Conservation (phyloP, 2,113 vertebrate genomes). For the Lethenteron reissneri region DNA sequence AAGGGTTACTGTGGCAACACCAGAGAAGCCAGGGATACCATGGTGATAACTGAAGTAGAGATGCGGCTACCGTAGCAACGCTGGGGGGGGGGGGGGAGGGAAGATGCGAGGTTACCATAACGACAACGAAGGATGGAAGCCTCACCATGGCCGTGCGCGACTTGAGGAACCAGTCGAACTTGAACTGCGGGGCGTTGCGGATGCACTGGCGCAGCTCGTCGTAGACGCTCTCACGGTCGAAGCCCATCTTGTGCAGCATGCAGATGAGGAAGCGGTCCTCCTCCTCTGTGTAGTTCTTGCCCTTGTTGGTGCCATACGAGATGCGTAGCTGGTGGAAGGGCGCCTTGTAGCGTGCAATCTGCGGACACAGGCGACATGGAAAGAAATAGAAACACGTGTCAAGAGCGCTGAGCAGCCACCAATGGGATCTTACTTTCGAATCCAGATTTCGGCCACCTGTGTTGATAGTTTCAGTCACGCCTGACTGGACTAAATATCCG, state of each 20-base stretch:
- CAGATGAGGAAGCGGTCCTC: slow-evolving; percentile 62
- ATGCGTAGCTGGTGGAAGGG: slow-evolving; percentile 61
- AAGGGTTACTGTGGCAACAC: too few species aligned
- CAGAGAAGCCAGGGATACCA: too few species aligned
- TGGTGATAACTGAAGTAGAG: too few species aligned
- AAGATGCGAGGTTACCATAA: not conserved
- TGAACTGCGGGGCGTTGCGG: slow-evolving; percentile 54
- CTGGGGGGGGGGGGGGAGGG: too few species aligned
- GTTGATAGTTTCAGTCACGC: too few species aligned
- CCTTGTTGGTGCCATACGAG: slow-evolving; percentile 63
- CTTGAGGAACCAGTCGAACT: slow-evolving; percentile 76
- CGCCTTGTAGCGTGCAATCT: slow-evolving; percentile 64
- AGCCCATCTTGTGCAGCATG: slow-evolving; percentile 70
- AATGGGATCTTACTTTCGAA: too few species aligned
- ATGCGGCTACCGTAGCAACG: too few species aligned
- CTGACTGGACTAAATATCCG: too few species aligned
- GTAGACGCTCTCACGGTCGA: slow-evolving; percentile 60
- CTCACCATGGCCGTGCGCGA: slow-evolving; percentile 58
- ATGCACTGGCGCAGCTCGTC: slow-evolving; percentile 61
- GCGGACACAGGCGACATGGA: slow-evolving; percentile 9
- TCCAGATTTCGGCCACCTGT: too few species aligned
- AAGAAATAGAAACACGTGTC: too few species aligned
- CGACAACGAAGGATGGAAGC: slow-evolving; percentile 15
- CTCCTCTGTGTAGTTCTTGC: slow-evolving; percentile 63
- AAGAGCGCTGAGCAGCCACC: too few species aligned